A percentile compares a stretch with the other conserved stretches of the same genome.
Evolutionary conservation across 2,888 invertebrate species (phyloP).

Genomic region (Tolmerus cingulatus): DNA sequence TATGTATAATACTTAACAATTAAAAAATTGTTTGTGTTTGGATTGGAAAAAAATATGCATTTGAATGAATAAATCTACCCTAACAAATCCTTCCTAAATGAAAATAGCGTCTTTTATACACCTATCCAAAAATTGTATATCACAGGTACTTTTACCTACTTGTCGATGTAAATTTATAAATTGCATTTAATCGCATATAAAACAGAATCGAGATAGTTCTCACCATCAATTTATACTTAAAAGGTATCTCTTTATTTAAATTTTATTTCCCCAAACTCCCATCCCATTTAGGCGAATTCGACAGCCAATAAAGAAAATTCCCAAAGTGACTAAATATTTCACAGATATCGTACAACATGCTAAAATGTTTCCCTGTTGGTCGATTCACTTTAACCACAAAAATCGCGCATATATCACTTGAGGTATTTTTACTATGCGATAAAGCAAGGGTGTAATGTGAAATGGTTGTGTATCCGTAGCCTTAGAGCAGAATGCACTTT

Average conservation of each 20-base stretch:
- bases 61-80: no score
- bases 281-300: neutral
- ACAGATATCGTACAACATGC: neutral
- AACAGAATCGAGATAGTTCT: neutral
- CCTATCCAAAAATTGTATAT: neutral
- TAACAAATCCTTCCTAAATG: no score
- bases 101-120: no score
- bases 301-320: neutral
- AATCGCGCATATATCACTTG: slow-evolving; percentile 20
- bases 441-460: neutral
- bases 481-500: neutral
- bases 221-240: neutral
- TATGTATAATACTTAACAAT: no score
- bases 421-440: slow-evolving; percentile 16
- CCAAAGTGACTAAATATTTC: neutral
- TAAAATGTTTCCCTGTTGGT: neutral
- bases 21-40: no score
- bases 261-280: neutral
- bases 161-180: neutral
- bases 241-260: neutral
- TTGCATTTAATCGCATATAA: neutral
- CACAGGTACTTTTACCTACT: neutral
- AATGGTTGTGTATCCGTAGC: neutral
- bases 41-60: no score
- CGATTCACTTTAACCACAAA: neutral